Evolutionary conservation across 2,113 vertebrate genomes (phyloP), one percentile per base, ranked within the genome.

Genomic region (Chelonoidis abingdonii): DNA sequence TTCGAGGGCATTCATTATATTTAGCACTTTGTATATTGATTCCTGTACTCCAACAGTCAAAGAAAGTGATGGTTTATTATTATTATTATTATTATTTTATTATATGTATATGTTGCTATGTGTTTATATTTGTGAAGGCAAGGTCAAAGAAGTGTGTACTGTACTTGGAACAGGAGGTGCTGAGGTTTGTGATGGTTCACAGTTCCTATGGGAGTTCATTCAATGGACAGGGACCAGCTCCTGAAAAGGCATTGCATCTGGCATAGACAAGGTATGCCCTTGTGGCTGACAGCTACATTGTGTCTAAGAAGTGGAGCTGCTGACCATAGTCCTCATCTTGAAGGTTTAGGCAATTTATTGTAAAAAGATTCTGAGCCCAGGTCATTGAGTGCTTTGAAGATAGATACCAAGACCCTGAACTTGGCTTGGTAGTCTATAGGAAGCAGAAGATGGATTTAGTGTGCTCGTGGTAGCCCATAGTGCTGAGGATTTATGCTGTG

Each of bases 401-500:
- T 29, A 3, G 59, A 2, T 69, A 72, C 19, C 14, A 31, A n/a
- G 31, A 72, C 35, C 27, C 22, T 72, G 65, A 72, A 72, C n/a
- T 38, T 72, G n/a, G n/a, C 65, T 38, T n/a, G n/a, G 22, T 72
- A 38, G 17, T n/a, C 65, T 38, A 38, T 14, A 31, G 57, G 22
- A 29, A 62, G 25, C 57, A 62, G 57, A 31, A 59, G n/a, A 38
- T 8, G 8, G n/a, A 5, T 38, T 38, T 72, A 21, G 6, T n/a
- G 14, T 69, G 5, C 9, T 82, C 14, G 5, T 4, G 5, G 50
- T 49, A 87, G 0, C 1, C 11, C 35, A 25, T 16, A 2, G 7
- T 79, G 31, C 5, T 35, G 4, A 59, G n/a, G 62, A 47, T 86
- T 29, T 89, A 6, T 1, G 1, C 24, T 17, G 17, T 9, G 4